phyloP scores from a whole-genome alignment of 1,140 invertebrate species.

The Orius laevigatus region DNA sequence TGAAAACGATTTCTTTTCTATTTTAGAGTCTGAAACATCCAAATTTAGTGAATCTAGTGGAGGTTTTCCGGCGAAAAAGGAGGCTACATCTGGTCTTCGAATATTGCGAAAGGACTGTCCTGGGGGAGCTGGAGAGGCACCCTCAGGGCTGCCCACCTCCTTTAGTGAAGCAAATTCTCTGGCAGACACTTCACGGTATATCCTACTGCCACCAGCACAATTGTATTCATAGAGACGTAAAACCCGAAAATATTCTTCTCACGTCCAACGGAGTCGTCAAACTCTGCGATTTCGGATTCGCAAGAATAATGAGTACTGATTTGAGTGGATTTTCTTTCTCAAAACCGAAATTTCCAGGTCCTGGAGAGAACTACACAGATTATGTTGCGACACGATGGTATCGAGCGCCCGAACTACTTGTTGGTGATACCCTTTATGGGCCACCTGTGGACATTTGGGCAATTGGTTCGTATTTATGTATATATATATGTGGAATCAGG shows the following conservation, averaged over 20 bases:
- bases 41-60: conserved; percentile 91
- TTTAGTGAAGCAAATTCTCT: conserved; percentile 80
- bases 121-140: conserved; percentile 90
- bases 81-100: conserved; percentile 97
- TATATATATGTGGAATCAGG: no score
- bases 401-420: conserved; percentile 85
- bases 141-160: conserved; percentile 67
- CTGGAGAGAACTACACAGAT: conserved; percentile 96
- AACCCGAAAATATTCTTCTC: conserved; percentile 98
- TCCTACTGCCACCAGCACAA: conserved; percentile 93
- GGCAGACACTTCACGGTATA: conserved; percentile 88
- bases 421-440: conserved; percentile 94
- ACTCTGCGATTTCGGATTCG: conserved; percentile 97
- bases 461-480: conserved; percentile 40
- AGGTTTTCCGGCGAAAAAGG: conserved; percentile 92
- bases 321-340: not conserved
- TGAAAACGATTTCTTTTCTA: not conserved
- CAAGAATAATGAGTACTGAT: conserved; percentile 72
- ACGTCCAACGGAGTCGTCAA: conserved; percentile 88
- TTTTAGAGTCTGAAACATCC: conserved; percentile 92
- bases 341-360: conserved; percentile 31
- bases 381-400: conserved; percentile 99
- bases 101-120: conserved; percentile 91
- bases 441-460: conserved; percentile 97
- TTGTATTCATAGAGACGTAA: conserved; percentile 93